Evolutionary conservation across 2,888 invertebrate species (phyloP), one percentile per base, ranked within the genome.

Genomic region (Spisula solida): DNA sequence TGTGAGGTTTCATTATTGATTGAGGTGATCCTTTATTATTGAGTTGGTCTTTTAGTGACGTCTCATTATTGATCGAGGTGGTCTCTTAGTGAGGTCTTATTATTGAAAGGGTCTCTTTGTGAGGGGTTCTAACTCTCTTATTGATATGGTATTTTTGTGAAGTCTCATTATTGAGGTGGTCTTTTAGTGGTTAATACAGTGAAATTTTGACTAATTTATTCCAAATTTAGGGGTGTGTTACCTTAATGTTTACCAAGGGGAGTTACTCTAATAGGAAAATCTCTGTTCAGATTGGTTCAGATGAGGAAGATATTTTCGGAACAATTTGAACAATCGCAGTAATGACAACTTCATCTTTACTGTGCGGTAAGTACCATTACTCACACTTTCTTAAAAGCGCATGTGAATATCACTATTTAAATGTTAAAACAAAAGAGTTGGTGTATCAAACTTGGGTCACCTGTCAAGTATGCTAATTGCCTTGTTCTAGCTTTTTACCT

Each of bases 221-320:
- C n/a, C n/a, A 55, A 66, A n/a, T 66, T 66, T 66, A 66, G 60
- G 20, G 25, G 60, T 66, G 60, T 66, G 12, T 66, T 66, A 12
- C 60, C 60, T 56, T 66, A 25, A 66, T 66, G 25, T 66, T 51
- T 51, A 51, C 51, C 60, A 66, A 66, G 60, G 60, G 60, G 25
- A 25, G 25, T 66, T 2, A 66, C 60, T 66, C 60, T 66, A 66
- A n/a, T 66, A 25, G n/a, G 25, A 20, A 56, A n/a, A 66, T 6
- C 25, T 25, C n/a, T 10, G n/a, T n/a, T 6, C 16, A 56, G n/a
- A n/a, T 6, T n/a, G 6, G 56, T 12, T 6, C 60, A 1, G 8
- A 10, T 10, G 10, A 66, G 60, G 60, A 66, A 66, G 60, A 25
- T 2, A 25, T 4, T 25, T 25, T 25, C 25, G 25, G 10, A 12